Percentiles rank a stretch among this genome's conserved stretches.
phyloP scores from a whole-genome alignment of 2,888 invertebrate genomes.

The Nomada hirtipes region DNA sequence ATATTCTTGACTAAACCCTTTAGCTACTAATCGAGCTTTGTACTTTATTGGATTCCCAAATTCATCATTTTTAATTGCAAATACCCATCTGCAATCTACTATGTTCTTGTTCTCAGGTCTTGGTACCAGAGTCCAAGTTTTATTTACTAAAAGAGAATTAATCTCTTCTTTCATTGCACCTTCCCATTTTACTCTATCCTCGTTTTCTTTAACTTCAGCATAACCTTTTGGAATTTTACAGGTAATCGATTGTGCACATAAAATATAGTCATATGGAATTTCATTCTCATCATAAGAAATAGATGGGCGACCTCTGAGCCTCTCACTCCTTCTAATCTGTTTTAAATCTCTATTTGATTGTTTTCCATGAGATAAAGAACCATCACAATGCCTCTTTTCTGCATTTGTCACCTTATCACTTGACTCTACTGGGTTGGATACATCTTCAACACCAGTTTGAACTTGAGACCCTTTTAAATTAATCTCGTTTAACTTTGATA shows the following conservation, averaged over 20 bases:
- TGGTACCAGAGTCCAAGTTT: neutral
- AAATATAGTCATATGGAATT: conserved; percentile 1
- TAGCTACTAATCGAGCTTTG: neutral
- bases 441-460: no score
- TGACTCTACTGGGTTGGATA: neutral
- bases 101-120: neutral
- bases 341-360: neutral
- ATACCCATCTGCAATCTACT: neutral
- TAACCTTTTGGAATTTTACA: neutral
- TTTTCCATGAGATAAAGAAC: neutral
- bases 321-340: neutral
- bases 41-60: conserved; percentile 5
- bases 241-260: neutral
- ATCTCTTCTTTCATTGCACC: no score
- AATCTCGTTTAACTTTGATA: no score
- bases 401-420: neutral
- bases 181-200: neutral
- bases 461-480: no score
- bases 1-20: neutral
- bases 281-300: neutral
- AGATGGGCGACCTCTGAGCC: neutral
- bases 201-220: neutral
- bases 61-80: neutral
- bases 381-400: neutral
- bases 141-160: no score